These are phyloP conservation scores for Drosophila lacteicornis DNA, from an alignment of 1,140 invertebrate species.

Conservation along the genomic window DNA sequence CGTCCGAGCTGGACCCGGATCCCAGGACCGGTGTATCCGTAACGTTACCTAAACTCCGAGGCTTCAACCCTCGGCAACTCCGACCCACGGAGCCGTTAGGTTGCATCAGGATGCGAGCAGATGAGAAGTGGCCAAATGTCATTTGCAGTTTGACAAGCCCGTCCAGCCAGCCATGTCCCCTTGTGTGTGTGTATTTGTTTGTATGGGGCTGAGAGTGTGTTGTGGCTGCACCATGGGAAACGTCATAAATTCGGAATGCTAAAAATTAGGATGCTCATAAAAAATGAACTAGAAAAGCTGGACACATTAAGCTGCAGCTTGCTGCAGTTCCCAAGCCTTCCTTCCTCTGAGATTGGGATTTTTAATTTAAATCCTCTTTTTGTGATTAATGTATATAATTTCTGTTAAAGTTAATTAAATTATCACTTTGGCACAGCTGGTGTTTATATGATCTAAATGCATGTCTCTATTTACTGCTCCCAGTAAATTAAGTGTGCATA, in stretches of 20 bases:
- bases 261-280: constrained; percentile 34
- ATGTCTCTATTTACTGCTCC: too few species aligned
- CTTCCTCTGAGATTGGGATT: not conserved
- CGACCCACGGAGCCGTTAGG: constrained; percentile 4
- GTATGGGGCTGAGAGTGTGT: constrained; percentile 1
- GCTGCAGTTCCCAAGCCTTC: constrained; percentile 1
- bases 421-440: not conserved
- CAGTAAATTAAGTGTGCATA: not conserved
- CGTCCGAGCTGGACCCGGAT: constrained; percentile 24
- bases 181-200: constrained; percentile 6
- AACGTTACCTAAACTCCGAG: constrained; percentile 51
- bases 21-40: constrained; percentile 42
- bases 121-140: constrained; percentile 81
- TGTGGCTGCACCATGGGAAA: constrained; percentile 39
- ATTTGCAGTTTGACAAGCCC: constrained; percentile 72
- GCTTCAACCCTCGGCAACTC: constrained; percentile 34
- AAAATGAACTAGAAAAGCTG: constrained; percentile 29
- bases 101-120: constrained; percentile 36
- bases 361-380: not conserved
- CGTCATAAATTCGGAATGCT: constrained; percentile 40
- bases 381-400: not conserved
- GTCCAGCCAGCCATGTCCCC: constrained; percentile 29
- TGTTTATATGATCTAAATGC: too few species aligned
- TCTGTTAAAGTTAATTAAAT: not conserved
- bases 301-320: constrained; percentile 11